Evolutionary conservation across 2,888 invertebrate species (phyloP), one percentile per base, ranked within the genome.

Genomic region (Xestia rhomboidea): DNA sequence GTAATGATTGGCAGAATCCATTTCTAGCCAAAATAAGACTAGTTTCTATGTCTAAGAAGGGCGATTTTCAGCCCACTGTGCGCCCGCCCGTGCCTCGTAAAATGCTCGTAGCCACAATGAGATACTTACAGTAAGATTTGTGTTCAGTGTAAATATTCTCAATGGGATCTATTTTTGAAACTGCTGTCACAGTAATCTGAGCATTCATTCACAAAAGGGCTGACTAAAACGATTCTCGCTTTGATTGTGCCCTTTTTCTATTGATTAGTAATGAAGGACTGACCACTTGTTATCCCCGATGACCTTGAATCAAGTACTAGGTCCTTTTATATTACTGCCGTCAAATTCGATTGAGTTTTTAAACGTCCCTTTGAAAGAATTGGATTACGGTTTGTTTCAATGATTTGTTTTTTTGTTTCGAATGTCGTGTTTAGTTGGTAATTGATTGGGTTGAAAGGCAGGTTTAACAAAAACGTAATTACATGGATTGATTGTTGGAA

Each of bases 281-380:
- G 75, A 72, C 80, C 83, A 77, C 83, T 85, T 82, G 77, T 82
- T 86, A 87, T 71, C 64, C 73, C 68, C 79, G 82, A 81, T 82
- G 76, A 80, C 75, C 75, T 76, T 73, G 71, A 57, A 63, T 74
- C 77, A 73, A 85, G 62, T 73, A 72, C 69, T 77, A 68, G n/a
- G 68, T 73, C 68, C 79, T 77, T 82, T 79, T 85, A 68, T 82
- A 73, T 82, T 71, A 62, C 68, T 67, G 68, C 68, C 73, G 67
- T 76, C 71, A 75, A 77, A 74, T 69, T 66, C 64, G 66, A 83
- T 82, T 86, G 67, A 69, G 34, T 75, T 70, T 71, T 77, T 49
- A 71, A 77, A 66, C 21, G 63, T 62, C 51, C 73, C n/a, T 51
- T 74, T 57, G 34, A 67, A 82, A 73, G 64, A 74, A 77, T 68